These are phyloP conservation scores for Epirrhoe tristata DNA, from an alignment of 2,888 invertebrate genomes.

Conservation along the genomic window DNA sequence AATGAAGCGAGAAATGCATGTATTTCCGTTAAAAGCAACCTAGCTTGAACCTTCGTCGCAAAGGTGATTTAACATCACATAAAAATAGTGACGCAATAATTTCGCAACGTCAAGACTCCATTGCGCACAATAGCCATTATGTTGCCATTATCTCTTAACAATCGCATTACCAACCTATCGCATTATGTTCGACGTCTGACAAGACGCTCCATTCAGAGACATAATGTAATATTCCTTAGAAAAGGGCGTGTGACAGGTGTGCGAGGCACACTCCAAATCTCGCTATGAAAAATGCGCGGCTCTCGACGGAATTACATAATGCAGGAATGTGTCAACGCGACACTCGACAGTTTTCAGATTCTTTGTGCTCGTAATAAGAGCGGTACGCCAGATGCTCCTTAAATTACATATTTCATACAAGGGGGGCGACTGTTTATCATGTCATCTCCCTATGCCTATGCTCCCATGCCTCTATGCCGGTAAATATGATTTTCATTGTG, in stretches of 20 bases:
- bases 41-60: neutral
- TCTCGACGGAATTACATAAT: constrained; percentile 70
- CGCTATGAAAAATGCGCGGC: constrained; percentile 77
- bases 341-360: constrained; percentile 62
- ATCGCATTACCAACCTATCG: constrained; percentile 51
- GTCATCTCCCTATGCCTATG: constrained; percentile 67
- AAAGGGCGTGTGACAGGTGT: constrained; percentile 75
- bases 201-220: constrained; percentile 61
- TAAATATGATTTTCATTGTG: constrained; percentile 80
- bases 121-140: constrained; percentile 41
- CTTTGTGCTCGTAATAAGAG: constrained; percentile 77
- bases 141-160: constrained; percentile 50
- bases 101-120: constrained; percentile 44
- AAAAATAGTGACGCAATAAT: constrained; percentile 41
- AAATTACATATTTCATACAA: constrained; percentile 62
- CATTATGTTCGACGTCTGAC: constrained; percentile 54
- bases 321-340: constrained; percentile 74
- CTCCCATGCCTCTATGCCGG: constrained; percentile 45
- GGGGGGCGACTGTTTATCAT: constrained; percentile 72
- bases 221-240: constrained; percentile 77
- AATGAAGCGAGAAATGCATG: constrained; percentile 3
- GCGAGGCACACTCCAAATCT: constrained; percentile 68
- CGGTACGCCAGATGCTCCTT: constrained; percentile 65
- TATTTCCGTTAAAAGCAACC: constrained; percentile 1
- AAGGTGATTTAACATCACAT: constrained; percentile 14